Evolutionary conservation across 2,797 vertebrate species (phyloP), one percentile per base, ranked within the genome.

Genomic region (Perodicticus potto): DNA sequence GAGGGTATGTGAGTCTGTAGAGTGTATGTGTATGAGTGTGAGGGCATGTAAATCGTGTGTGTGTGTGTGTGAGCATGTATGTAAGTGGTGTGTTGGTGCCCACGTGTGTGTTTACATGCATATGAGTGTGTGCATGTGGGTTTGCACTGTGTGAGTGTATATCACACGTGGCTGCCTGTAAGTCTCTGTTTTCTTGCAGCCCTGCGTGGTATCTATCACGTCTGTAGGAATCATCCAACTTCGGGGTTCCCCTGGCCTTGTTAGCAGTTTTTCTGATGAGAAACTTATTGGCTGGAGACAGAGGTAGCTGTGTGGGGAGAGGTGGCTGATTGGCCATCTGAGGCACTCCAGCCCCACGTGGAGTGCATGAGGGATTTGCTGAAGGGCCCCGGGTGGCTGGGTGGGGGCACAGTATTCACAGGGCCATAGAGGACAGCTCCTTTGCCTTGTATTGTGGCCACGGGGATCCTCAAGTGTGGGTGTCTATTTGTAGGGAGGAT

Each of bases 141-240:
- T 25, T 22, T 78, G 76, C 13, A 25, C 13, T 43, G 37, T 34
- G 19, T 78, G 32, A 57, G 32, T 8, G 45, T 32, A 27, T 40
- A 27, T 57, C 9, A 3, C 20, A 25, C 19, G 59, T 37, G 61
- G 17, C 63, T 32, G 27, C 23, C 23, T 25, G 4, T 63, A 20
- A 43, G 27, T 74, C 53, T 81, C 12, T 53, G 53, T 77, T 90
- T 81, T 40, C 83, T 49, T 49, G n/a, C 1, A 7, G 7, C 70
- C 27, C 1, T 16, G 7, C 4, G 7, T 25, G 25, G 2, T 19
- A 3, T 23, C 4, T 19, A 3, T 23, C 4, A 0, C 16, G 16
- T 74, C 88, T 84, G 37, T 3, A 45, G 78, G 67, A 57, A 27
- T 55, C 23, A 17, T n/a, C 22, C 19, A 6, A 27, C 27, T 20